Conservation (phyloP, 2,888 invertebrate genomes). For the Scelioninae gen. 1 region DNA sequence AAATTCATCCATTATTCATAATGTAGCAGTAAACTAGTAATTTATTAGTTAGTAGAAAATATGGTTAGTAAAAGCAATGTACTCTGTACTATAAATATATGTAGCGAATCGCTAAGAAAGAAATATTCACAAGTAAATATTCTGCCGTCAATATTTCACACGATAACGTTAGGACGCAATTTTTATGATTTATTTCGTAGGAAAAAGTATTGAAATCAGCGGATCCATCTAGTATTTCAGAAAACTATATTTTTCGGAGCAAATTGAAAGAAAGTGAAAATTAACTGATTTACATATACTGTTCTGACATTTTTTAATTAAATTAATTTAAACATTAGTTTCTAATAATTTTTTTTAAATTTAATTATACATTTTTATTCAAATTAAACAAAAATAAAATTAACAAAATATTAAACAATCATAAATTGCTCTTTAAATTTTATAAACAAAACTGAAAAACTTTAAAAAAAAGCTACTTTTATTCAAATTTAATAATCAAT, state of each 20-base stretch:
- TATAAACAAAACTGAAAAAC: too few relatives aligned
- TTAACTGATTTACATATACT: too few relatives aligned
- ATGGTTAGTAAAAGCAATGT: constrained; percentile 38
- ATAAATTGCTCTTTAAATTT: too few relatives aligned
- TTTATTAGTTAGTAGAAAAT: constrained; percentile 52
- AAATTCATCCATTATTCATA: constrained; percentile 59
- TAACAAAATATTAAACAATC: too few relatives aligned
- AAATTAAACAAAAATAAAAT: too few relatives aligned
- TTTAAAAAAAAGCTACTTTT: too few relatives aligned
- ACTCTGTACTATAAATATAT: constrained; percentile 38
- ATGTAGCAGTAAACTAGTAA: constrained; percentile 51
- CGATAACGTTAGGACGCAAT: constrained; percentile 2
- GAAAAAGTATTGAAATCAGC: neutral
- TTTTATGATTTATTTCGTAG: constrained; percentile 10
- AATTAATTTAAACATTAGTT: too few relatives aligned
- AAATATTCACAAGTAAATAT: constrained; percentile 32
- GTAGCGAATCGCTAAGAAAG: constrained; percentile 41
- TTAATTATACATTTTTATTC: too few relatives aligned
- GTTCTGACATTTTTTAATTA: too few relatives aligned
- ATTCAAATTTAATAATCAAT: too few relatives aligned
- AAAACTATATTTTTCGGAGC: neutral
- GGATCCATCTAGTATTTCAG: neutral
- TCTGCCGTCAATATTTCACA: constrained; percentile 16
- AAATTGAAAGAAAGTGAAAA: neutral
- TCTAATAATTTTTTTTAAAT: too few relatives aligned